Evolutionary conservation across 2,888 invertebrate species (phyloP), one percentile per base, ranked within the genome.

Genomic region (Meteorus cinctellus): DNA sequence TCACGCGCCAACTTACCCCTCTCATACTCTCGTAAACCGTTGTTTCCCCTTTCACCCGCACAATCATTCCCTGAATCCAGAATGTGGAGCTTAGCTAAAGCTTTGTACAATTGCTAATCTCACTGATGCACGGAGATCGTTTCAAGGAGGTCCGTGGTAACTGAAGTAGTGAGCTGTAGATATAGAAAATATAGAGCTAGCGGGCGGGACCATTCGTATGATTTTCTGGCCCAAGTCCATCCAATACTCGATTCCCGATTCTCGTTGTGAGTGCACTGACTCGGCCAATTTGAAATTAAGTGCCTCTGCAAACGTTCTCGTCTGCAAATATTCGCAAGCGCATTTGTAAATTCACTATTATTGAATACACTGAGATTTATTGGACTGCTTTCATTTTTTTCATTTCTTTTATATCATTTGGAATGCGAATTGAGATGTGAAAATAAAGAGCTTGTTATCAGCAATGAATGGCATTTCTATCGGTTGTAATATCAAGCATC

Each of bases 41-140:
- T 59, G 27, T 36, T 2, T 48, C 66, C 59, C 45, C 29, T 67
- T 62, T 60, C 24, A 36, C 41, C 45, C 55, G 34, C 51, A 36
- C 2, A 29, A 48, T 45, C 27, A 31, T 48, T n/a, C 10, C 5
- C 5, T 2, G 8, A 67, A 48, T 45, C 8, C 59, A 41, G 69
- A 48, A 68, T 60, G 60, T 59, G 55, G 41, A 41, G 68, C 69
- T 76, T 72, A n/a, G 51, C 55, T 24, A 29, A 77, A 77, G 82
- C 81, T 81, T 82, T 81, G 82, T 79, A 79, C 74, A 79, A 79
- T 81, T 79, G 80, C 81, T 82, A 80, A 81, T 80, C 79, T 77
- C 75, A 73, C 74, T 78, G 80, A 80, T 79, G 78, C 78, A 59
- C 77, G 10, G 68, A 59, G 60, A 72, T 77, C 55, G n/a, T 69